phyloP scores from a whole-genome alignment of 2,888 invertebrate species.

The Gastrophysa polygoni region DNA sequence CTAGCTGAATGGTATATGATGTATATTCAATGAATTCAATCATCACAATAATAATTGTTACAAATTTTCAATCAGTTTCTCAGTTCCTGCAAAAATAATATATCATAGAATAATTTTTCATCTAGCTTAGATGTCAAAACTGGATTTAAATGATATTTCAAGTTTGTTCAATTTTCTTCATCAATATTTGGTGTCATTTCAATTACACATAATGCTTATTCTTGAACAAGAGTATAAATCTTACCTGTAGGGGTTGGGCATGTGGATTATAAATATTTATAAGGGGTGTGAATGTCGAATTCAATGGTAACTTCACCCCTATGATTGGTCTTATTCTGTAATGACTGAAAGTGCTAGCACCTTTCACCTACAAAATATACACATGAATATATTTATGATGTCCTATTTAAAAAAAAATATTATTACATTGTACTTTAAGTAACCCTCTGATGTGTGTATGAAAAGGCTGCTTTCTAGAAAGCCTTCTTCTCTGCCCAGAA shows the following conservation, averaged over 20 bases:
- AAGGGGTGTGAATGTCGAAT: slow-evolving; percentile 87
- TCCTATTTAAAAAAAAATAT: not conserved
- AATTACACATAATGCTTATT: too few relatives aligned
- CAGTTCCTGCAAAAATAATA: too few relatives aligned
- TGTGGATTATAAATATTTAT: slow-evolving; percentile 96
- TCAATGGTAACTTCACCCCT: slow-evolving; percentile 88
- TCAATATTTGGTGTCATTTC: too few relatives aligned
- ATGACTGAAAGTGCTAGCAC: slow-evolving; percentile 86
- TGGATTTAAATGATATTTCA: too few relatives aligned
- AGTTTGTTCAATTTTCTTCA: too few relatives aligned
- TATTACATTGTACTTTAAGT: slow-evolving; percentile 81
- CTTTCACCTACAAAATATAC: slow-evolving; percentile 69
- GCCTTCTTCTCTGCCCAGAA: slow-evolving; percentile 91
- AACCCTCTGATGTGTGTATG: slow-evolving; percentile 94
- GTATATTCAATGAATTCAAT: too few relatives aligned
- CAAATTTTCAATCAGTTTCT: too few relatives aligned
- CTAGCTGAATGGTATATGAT: too few relatives aligned
- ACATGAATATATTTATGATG: slow-evolving; percentile 4
- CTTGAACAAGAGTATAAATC: too few relatives aligned
- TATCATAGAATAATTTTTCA: too few relatives aligned
- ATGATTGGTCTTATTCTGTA: slow-evolving; percentile 91
- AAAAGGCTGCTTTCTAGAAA: slow-evolving; percentile 84
- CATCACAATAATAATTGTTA: too few relatives aligned
- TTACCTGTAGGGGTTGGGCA: slow-evolving; percentile 81
- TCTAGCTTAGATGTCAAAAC: too few relatives aligned